A percentile compares a stretch with the other conserved stretches of the same genome.
These are phyloP conservation scores for Andrena minutula DNA, from an alignment of 2,888 invertebrate species.

Conservation along the genomic window DNA sequence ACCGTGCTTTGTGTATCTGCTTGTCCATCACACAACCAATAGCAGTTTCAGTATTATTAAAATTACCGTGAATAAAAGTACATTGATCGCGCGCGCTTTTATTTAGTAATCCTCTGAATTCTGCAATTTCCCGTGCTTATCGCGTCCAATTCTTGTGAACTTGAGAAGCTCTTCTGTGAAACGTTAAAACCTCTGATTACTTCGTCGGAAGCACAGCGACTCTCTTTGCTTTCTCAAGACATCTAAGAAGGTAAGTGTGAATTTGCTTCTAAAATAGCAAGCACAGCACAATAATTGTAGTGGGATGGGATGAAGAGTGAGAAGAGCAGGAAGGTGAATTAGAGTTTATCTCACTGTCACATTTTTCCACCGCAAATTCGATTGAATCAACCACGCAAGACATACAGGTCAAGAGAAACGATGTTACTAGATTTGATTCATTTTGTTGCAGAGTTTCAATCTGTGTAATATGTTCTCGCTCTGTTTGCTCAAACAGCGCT, in stretches of 20 bases:
- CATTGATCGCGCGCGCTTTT: not conserved
- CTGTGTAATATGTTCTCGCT: slow-evolving; percentile 15
- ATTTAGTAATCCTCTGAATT: not conserved
- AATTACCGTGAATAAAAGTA: slow-evolving; percentile 20
- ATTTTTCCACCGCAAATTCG: not conserved
- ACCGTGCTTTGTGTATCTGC: slow-evolving; percentile 16
- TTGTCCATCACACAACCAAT: slow-evolving; percentile 6
- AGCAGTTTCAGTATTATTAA: slow-evolving; percentile 13
- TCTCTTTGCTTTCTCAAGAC: not conserved
- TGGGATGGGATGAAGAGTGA: not conserved
- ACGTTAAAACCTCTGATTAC: not conserved
- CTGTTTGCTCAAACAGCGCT: slow-evolving; percentile 23
- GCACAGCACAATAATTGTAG: too few species aligned
- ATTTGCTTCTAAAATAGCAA: not conserved
- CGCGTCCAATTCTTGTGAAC: not conserved
- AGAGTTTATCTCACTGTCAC: not conserved
- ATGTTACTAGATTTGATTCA: not conserved
- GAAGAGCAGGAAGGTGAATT: too few species aligned
- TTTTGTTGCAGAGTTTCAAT: slow-evolving; percentile 2
- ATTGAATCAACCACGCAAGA: not conserved
- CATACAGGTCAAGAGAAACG: not conserved
- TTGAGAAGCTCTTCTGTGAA: not conserved
- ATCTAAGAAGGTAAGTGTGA: slow-evolving; percentile 21
- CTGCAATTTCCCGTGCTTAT: not conserved
- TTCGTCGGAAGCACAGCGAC: not conserved